Base-by-base conservation (phyloP, 2,888 invertebrate genomes). In the Cheilosia urbana region DNA sequence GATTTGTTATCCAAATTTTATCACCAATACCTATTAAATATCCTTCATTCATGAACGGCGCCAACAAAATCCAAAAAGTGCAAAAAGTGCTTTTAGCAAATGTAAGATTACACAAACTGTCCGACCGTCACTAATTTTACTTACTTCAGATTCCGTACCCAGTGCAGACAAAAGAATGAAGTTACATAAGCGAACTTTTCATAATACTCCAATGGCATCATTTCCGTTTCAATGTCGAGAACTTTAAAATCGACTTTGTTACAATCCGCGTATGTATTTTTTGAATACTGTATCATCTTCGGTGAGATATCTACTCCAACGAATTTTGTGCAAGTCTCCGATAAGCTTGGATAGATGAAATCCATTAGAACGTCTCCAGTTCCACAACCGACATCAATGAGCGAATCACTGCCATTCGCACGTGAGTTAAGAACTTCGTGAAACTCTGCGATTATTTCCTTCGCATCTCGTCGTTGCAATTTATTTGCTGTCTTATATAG, bases 131-230 rank as follows among this genome's bases (percentile, higher is more conserved):
- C 5, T 4, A 0, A 17, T 9, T 24, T 2, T 3, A 11, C 27
- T 93, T 93, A 96, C 95, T 94, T 93, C 90, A 95, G 95, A 89
- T 96, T 94, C 88, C 94, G 94, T 42, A 96, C 94, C 97, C 97
- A 97, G 89, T 97, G 96, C 4, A 97, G 92, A 83, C 96, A 95
- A 90, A 96, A 96, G 90, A 96, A 96, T 0, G 96, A 96, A 71
- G 96, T 94, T 0, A 94, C 93, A 89, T 96, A 95, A 89, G 95
- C 94, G 89, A 95, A 96, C 30, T 91, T 89, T 72, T 92, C 93
- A n/a, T 91, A 89, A 55, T 94, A 89, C 21, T 93, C 91, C 1
- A 91, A 90, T 0, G 94, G 94, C 53, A 95, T 85, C 34, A 93
- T 90, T 0, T 93, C 91, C 0, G 93, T 91, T 0, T 88, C 89